A percentile compares a stretch with the other conserved stretches of the same genome.
Evolutionary conservation across 1,140 invertebrate genomes (phyloP).

Genomic region (Zaprionus ornatus): DNA sequence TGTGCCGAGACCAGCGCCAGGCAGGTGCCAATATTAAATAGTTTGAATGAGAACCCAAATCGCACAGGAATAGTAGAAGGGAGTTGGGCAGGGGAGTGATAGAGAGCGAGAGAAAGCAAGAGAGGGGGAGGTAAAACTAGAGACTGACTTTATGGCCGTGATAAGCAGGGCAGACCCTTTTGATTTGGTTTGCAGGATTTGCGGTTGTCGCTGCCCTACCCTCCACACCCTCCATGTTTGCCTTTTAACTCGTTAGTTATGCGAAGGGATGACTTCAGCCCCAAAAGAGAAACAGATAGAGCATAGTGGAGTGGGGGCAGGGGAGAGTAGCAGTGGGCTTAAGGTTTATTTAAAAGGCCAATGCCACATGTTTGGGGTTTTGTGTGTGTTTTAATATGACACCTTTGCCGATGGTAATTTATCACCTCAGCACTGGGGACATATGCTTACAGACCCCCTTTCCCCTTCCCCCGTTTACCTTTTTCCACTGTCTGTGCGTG

Average conservation of each 20-base stretch:
- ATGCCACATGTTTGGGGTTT: conserved; percentile 76
- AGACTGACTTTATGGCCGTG: conserved; percentile 72
- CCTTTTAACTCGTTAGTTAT: conserved; percentile 75
- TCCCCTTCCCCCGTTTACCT: neutral
- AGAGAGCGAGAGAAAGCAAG: neutral
- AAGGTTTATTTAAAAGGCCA: conserved; percentile 81
- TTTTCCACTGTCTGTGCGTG: neutral
- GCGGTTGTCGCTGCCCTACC: conserved; percentile 62
- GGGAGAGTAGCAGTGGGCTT: conserved; percentile 46
- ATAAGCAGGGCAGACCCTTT: conserved; percentile 79
- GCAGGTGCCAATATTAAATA: conserved; percentile 81
- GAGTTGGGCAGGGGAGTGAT: too few species aligned
- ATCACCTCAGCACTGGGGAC: conserved; percentile 76
- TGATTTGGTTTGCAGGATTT: conserved; percentile 80
- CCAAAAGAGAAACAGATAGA: conserved; percentile 6
- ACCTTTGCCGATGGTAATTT: conserved; percentile 81
- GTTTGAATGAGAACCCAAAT: conserved; percentile 58
- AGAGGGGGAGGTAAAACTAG: neutral
- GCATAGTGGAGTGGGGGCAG: neutral
- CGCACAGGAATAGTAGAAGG: neutral
- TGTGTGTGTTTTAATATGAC: conserved; percentile 75
- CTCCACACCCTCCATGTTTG: conserved; percentile 41
- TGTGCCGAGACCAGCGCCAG: conserved; percentile 14
- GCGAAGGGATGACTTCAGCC: conserved; percentile 27
- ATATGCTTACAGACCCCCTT: conserved; percentile 52